phyloP scores from a whole-genome alignment of 2,888 invertebrate species.

The Chrysolina oricalcia region DNA sequence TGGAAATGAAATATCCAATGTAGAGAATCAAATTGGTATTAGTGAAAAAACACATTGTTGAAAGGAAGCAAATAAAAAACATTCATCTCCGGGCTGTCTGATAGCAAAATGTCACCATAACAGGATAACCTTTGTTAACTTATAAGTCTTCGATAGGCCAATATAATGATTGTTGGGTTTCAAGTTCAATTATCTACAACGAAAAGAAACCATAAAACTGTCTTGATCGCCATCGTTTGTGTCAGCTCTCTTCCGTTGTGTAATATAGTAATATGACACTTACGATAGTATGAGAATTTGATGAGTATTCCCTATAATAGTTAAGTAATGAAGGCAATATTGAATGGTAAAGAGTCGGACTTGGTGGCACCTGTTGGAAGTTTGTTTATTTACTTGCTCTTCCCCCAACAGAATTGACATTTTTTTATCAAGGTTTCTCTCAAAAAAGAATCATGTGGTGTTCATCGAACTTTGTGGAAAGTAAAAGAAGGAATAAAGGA shows the following conservation, averaged over 20 bases:
- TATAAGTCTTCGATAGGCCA: constrained; percentile 34
- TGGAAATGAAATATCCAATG: too few species aligned
- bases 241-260: constrained; percentile 26
- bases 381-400: too few species aligned
- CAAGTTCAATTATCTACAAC: constrained; percentile 37
- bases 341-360: not conserved
- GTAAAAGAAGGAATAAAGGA: too few species aligned
- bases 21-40: too few species aligned
- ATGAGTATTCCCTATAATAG: not conserved
- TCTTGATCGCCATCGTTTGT: constrained; percentile 13
- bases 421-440: too few species aligned
- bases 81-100: not conserved
- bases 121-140: constrained; percentile 21
- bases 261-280: constrained; percentile 1
- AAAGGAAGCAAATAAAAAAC: constrained; percentile 8
- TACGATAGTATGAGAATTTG: not conserved
- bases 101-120: not conserved
- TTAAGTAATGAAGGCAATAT: not conserved
- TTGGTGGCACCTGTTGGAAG: too few species aligned
- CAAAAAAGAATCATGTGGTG: too few species aligned
- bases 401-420: too few species aligned
- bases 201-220: constrained; percentile 39
- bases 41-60: not conserved
- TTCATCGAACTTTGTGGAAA: too few species aligned
- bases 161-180: constrained; percentile 32